Percentiles rank a stretch among this genome's conserved stretches.
Conservation (phyloP, 1,140 invertebrate genomes). For the Eubasilissa regina region DNA sequence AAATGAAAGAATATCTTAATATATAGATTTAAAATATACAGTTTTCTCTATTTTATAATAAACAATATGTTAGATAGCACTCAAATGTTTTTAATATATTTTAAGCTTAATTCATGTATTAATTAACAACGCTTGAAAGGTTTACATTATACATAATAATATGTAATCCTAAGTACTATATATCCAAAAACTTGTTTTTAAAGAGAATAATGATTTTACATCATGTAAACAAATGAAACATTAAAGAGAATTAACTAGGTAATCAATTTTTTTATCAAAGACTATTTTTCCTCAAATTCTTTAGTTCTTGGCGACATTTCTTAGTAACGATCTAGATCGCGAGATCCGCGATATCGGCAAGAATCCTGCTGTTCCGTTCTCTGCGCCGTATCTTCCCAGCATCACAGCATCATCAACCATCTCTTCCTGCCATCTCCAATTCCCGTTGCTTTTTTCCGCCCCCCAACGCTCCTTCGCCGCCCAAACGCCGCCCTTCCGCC, state of each 20-base stretch:
- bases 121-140: too few species aligned
- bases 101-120: too few species aligned
- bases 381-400: background rate
- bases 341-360: slow-evolving; percentile 6
- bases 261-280: background rate
- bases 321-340: background rate
- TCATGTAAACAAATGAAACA: background rate
- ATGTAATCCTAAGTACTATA: too few species aligned
- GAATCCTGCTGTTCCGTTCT: slow-evolving; percentile 10
- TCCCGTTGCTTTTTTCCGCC: slow-evolving; percentile 17
- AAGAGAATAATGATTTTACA: too few species aligned
- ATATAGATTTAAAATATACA: too few species aligned
- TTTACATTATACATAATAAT: too few species aligned
- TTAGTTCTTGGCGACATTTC: background rate
- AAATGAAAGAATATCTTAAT: too few species aligned
- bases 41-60: too few species aligned
- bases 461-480: slow-evolving; percentile 20
- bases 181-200: too few species aligned
- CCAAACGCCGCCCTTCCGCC: slow-evolving; percentile 46
- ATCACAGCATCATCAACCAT: slow-evolving; percentile 6
- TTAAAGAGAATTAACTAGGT: background rate
- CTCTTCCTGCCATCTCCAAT: slow-evolving; percentile 1
- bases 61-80: too few species aligned
- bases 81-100: too few species aligned
- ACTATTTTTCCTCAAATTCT: slow-evolving; percentile 1